Evolutionary conservation across 35 echinoderm and acorn worm genomes (phyloP).

Genomic region (Lytechinus variegatus): DNA sequence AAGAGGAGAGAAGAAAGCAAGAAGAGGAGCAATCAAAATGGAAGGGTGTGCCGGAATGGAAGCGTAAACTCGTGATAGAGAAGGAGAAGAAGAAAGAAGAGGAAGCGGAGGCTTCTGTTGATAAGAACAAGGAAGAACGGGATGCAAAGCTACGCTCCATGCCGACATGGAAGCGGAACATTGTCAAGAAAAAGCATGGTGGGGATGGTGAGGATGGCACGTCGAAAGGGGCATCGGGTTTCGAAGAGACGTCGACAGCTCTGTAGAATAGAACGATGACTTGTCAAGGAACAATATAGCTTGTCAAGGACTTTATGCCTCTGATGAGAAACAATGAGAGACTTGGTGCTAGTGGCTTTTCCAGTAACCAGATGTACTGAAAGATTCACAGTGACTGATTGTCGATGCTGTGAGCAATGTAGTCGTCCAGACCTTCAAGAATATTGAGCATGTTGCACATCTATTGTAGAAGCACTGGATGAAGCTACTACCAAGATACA

Average conservation of each 20-base stretch:
- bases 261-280: background rate
- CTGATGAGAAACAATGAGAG: background rate
- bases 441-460: background rate
- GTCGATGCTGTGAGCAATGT: background rate
- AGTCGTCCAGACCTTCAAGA: background rate
- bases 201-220: background rate
- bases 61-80: slow-evolving; percentile 85
- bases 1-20: slow-evolving; percentile 69
- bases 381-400: background rate
- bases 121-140: slow-evolving; percentile 64
- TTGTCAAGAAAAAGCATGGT: slow-evolving; percentile 73
- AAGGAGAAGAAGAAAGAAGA: slow-evolving; percentile 94
- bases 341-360: background rate
- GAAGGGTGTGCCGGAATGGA: slow-evolving; percentile 93
- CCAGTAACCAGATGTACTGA: background rate
- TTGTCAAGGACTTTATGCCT: background rate
- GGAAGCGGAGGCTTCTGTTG: slow-evolving; percentile 45
- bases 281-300: background rate
- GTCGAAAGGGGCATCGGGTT: background rate
- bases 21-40: slow-evolving; percentile 80
- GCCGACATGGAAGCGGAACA: slow-evolving; percentile 92
- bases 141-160: slow-evolving; percentile 77
- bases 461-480: background rate
- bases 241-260: slow-evolving; percentile 31
- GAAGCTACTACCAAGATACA: background rate